Conservation (phyloP, 2,113 vertebrate species). For the Ceyx cyanopectus region DNA sequence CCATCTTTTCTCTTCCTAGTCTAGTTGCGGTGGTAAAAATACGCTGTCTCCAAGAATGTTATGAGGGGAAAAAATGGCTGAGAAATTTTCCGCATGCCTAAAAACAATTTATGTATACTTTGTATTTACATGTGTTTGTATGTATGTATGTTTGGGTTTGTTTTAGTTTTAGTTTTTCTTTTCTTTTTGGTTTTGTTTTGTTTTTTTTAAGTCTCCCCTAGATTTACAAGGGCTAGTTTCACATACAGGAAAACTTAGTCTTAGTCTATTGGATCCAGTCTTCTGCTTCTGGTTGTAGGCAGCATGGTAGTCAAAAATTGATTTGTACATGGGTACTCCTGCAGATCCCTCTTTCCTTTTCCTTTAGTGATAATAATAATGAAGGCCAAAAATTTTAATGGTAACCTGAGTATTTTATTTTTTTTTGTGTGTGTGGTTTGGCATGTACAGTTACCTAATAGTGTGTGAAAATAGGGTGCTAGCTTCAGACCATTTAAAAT, state of each 20-base stretch:
- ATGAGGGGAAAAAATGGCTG: neutral
- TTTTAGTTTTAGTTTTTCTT: no score
- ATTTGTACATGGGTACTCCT: neutral
- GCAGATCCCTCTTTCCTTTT: neutral
- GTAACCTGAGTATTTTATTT: neutral
- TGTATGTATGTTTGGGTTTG: neutral
- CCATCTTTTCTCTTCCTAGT: neutral
- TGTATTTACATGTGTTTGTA: neutral
- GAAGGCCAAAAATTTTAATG: neutral
- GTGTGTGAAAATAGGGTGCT: neutral
- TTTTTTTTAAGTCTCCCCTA: neutral
- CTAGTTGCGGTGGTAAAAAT: neutral
- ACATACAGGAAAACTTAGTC: neutral
- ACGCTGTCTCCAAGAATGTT: neutral
- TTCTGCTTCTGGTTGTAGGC: neutral
- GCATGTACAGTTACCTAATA: neutral
- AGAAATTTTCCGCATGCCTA: neutral
- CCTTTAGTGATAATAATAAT: neutral
- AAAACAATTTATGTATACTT: neutral
- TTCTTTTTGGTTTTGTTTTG: neutral
- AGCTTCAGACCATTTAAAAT: neutral
- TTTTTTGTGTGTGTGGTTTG: neutral
- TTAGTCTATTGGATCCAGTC: neutral
- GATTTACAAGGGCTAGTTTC: neutral
- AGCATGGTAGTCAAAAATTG: neutral